phyloP scores from a whole-genome alignment of 2,888 invertebrate species.

The Polia nebulosa region DNA sequence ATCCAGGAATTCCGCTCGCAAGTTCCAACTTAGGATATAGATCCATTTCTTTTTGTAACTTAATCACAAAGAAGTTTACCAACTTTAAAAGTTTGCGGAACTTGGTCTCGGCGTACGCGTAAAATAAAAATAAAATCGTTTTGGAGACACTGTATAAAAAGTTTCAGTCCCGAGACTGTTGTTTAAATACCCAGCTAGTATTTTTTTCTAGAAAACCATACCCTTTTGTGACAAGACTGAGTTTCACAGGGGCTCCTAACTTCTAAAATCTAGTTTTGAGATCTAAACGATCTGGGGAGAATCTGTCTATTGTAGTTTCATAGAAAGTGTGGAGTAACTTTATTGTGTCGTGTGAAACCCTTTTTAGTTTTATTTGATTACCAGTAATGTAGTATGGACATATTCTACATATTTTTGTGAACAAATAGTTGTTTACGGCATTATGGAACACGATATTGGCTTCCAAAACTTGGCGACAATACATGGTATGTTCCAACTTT shows the following conservation, averaged over 20 bases:
- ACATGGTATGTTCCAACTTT: conserved; percentile 44
- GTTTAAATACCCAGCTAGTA: conserved; percentile 60
- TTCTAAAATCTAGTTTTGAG: conserved; percentile 57
- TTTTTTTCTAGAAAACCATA: conserved; percentile 43
- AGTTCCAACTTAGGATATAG: conserved; percentile 70
- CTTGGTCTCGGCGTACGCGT: conserved; percentile 70
- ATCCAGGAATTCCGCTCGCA: conserved; percentile 59
- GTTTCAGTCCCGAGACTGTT: conserved; percentile 55
- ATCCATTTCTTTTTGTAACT: conserved; percentile 76
- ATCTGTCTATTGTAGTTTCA: conserved; percentile 48
- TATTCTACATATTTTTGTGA: conserved; percentile 18
- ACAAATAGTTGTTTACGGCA: conserved; percentile 28
- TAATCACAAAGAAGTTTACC: conserved; percentile 73
- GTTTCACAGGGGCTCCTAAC: conserved; percentile 32
- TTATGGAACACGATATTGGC: conserved; percentile 32
- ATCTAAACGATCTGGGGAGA: conserved; percentile 51
- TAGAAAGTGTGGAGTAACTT: conserved; percentile 32
- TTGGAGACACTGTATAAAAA: conserved; percentile 60
- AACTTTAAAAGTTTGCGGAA: conserved; percentile 72
- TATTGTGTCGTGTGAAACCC: conserved; percentile 27
- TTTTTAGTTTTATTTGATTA: conserved; percentile 30
- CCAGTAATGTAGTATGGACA: conserved; percentile 9
- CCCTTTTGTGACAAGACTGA: conserved; percentile 42
- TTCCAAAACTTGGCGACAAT: conserved; percentile 30
- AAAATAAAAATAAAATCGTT: conserved; percentile 76